phyloP scores from a whole-genome alignment of 2,888 invertebrate genomes.

The Xanthorhoe designata region DNA sequence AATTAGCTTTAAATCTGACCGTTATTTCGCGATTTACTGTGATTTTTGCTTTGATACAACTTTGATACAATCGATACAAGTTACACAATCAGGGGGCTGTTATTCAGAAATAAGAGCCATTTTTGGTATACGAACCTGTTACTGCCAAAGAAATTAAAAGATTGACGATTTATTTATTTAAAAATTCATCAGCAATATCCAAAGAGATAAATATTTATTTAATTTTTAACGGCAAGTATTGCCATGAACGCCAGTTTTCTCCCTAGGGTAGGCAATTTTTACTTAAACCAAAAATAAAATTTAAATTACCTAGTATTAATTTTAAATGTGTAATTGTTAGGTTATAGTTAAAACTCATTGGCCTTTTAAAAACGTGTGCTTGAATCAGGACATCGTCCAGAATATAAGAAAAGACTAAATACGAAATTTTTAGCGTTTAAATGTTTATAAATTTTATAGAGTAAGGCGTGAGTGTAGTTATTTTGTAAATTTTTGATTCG shows the following conservation, averaged over 20 bases:
- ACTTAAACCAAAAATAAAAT: conserved; percentile 45
- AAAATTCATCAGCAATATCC: conserved; percentile 37
- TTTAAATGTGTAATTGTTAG: conserved; percentile 51
- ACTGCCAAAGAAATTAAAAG: conserved; percentile 54
- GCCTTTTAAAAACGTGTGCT: conserved; percentile 80
- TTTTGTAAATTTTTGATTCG: conserved; percentile 37
- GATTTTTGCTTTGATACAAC: too few relatives aligned
- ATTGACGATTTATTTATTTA: conserved; percentile 33
- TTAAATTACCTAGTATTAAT: conserved; percentile 35
- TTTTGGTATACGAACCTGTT: conserved; percentile 48
- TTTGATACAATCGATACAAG: too few relatives aligned
- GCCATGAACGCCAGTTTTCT: conserved; percentile 35
- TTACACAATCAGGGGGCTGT: too few relatives aligned
- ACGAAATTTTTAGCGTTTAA: conserved; percentile 71
- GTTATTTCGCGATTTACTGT: too few relatives aligned
- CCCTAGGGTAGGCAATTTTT: conserved; percentile 27
- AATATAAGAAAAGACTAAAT: conserved; percentile 78
- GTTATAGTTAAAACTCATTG: conserved; percentile 61
- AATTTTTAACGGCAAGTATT: conserved; percentile 21
- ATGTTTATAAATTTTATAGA: conserved; percentile 51
- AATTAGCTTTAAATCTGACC: too few relatives aligned
- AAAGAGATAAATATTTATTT: conserved; percentile 31
- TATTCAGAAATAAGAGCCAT: conserved; percentile 17
- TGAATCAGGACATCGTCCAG: conserved; percentile 75
- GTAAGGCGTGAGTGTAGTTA: conserved; percentile 44